Conservation (phyloP, 2,113 vertebrate genomes). For the Eidolon helvum region DNA sequence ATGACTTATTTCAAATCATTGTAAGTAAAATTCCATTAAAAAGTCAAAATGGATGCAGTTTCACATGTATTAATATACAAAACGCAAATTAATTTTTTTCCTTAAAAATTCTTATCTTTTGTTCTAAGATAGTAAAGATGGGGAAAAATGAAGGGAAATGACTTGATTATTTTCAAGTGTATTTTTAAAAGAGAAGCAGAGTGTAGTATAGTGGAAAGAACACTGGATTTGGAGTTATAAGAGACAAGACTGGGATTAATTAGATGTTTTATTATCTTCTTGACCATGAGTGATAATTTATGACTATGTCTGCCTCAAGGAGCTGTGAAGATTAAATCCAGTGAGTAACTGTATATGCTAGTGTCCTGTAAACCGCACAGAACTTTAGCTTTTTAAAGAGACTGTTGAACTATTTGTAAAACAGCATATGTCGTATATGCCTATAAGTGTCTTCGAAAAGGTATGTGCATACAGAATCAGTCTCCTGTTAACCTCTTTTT, state of each 20-base stretch:
- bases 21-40: not conserved
- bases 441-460: not conserved
- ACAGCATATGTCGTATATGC: not conserved
- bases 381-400: not conserved
- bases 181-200: not conserved
- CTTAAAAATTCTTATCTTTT: not conserved
- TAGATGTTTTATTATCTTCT: not conserved
- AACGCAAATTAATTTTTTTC: not conserved
- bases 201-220: not conserved
- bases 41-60: not conserved
- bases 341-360: not conserved
- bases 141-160: not conserved
- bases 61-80: not conserved
- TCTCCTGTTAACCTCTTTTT: not conserved
- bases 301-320: not conserved
- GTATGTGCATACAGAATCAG: not conserved
- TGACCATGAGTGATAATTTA: not conserved
- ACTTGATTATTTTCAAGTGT: not conserved
- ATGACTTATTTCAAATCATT: not conserved
- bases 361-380: not conserved
- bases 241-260: not conserved
- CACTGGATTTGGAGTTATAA: not conserved
- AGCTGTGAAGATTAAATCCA: not conserved
- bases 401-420: not conserved
- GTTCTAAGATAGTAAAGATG: not conserved